A percentile compares a stretch with the other conserved stretches of the same genome.
Conservation (phyloP, 2,888 invertebrate species). For the Galerucella pusilla region DNA sequence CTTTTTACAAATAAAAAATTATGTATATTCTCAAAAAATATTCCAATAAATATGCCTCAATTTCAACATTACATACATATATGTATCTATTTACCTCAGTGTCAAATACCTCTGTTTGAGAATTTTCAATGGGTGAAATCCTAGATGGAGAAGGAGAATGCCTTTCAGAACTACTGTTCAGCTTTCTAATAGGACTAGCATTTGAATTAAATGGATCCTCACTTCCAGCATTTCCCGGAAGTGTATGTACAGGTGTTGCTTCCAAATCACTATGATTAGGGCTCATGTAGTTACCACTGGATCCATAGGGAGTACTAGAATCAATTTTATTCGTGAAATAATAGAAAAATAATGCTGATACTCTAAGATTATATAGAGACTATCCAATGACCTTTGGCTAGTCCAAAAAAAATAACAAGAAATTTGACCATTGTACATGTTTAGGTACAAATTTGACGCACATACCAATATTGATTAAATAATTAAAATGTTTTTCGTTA, state of each 20-base stretch:
- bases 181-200: conserved; percentile 34
- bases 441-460: no score
- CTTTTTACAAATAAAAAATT: no score
- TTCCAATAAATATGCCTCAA: neutral
- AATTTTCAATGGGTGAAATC: conserved; percentile 34
- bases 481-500: neutral
- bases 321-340: neutral
- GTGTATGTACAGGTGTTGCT: conserved; percentile 51
- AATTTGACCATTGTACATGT: no score
- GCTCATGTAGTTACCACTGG: conserved; percentile 39
- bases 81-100: conserved; percentile 26
- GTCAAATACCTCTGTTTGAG: conserved; percentile 34
- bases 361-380: no score
- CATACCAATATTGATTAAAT: neutral
- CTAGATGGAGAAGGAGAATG: conserved; percentile 19
- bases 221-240: conserved; percentile 52
- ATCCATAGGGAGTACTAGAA: conserved; percentile 43
- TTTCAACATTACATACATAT: neutral
- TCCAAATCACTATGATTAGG: conserved; percentile 51
- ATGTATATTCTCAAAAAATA: neutral
- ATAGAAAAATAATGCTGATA: neutral
- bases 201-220: conserved; percentile 35
- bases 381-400: no score
- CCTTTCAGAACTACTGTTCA: conserved; percentile 24
- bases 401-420: no score